Evolutionary conservation across 2,113 vertebrate species (phyloP), one percentile per base, ranked within the genome.

Genomic region (Charina bottae): DNA sequence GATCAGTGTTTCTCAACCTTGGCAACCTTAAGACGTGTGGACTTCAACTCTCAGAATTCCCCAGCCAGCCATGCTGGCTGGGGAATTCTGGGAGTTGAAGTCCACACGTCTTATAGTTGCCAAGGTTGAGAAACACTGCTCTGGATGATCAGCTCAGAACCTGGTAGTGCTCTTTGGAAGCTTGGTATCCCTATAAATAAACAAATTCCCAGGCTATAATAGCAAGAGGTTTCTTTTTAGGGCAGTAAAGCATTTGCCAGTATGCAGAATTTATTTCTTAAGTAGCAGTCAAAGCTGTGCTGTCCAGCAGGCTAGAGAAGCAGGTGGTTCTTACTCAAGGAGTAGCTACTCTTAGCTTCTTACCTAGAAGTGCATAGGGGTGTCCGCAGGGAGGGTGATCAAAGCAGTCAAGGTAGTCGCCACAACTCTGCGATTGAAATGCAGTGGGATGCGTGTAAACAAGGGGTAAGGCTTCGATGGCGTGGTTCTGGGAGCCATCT

Each of bases 191-290:
- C 85, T 42, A 56, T 21, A 60, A 72, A 46, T 2, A 85, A 85
- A 92, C 68, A 89, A 88, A 92, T 91, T 93, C 90, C 56, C 88
- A 83, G 56, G 85, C 54, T 96, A 90, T 87, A 90, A 90, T 90
- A 94, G 93, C 95, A 93, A 92, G 92, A 95, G 94, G 92, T 92
- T 95, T 93, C 93, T 92, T 94, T 95, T 90, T 95, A 95, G 86
- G 93, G 93, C 95, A 90, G 86, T 56, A 91, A 92, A 85, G 94
- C 55, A 92, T 91, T 96, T 95, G 93, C 26, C 93, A 94, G 89
- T 93, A 92, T 94, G 59, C 94, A 94, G 91, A 85, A 95, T 93
- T 97, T 95, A 92, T 93, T 94, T 90, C 94, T 15, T 83, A 88
- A 95, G 88, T 90, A 92, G n/a, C 15, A 94, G 87, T 91, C 85